Evolutionary conservation across 2,888 invertebrate species (phyloP), one percentile per base, ranked within the genome.

Genomic region (Slavum lentiscoides): DNA sequence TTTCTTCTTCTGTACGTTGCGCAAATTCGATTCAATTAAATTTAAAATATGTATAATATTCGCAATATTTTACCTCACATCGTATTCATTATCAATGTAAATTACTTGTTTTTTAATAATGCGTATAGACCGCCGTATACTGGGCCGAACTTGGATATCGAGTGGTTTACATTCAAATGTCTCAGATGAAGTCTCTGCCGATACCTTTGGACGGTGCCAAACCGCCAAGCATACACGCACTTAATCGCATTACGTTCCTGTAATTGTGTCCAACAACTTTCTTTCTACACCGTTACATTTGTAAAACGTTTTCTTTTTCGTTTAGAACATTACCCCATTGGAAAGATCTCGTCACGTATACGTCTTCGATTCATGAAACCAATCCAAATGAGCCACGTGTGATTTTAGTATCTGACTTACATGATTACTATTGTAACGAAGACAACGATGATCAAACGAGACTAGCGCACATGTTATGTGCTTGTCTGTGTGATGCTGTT

Each of bases 381-480:
- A 72, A 58, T 62, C 80, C 80, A 9, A 80, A 70, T 43, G 72
- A 66, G 13, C 80, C 80, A 15, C 80, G 58, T 43, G 80, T 80
- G 17, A 80, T 80, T 64, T 58, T 80, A 66, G 72, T 80, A 43
- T 58, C 80, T 0, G 58, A 80, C 19, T 30, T 80, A n/a, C 72
- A 80, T 58, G 23, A 72, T 43, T 80, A 80, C 30, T 80, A 80
- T 30, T n/a, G 4, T 1, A 43, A 80, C 15, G 64, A 80, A 23
- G 64, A 66, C 9, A 43, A 19, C n/a, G n/a, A n/a, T 17, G 70
- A 80, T 30, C 19, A 58, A 80, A 39, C 23, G 23, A 70, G 53
- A 64, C 55, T 80, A 8, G 80, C 80, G n/a, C 80, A 80, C 23
- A 80, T 72, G 80, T 58, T 80, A 23, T 80, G 80, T 43, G 80